Percentiles rank a stretch among this genome's conserved stretches.
Conservation (phyloP, 2,797 vertebrate species). For the Enteromius fasciolatus region DNA sequence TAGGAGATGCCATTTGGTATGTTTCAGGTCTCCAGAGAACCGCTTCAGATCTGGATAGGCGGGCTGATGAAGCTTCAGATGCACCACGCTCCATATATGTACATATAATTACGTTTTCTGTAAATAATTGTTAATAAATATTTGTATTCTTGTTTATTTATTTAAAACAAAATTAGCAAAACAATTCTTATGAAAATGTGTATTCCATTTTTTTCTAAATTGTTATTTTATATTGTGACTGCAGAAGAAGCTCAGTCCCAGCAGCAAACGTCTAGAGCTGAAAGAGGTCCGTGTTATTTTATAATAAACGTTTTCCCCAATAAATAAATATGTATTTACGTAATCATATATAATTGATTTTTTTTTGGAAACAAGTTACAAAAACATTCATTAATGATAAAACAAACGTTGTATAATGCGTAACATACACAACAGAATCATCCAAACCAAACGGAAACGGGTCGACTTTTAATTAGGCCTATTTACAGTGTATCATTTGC, state of each 20-base stretch:
- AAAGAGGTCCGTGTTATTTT: not conserved
- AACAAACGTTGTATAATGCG: not conserved
- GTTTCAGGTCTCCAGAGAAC: conserved; percentile 9
- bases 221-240: not conserved
- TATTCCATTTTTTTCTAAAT: not conserved
- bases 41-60: not conserved
- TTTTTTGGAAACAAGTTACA: not conserved
- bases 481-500: not conserved
- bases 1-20: conserved; percentile 66
- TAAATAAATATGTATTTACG: not conserved
- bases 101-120: not conserved
- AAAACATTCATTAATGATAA: not conserved
- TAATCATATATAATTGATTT: not conserved
- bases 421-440: not conserved
- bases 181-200: not conserved
- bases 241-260: not conserved
- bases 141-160: not conserved
- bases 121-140: not conserved
- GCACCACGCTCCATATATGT: not conserved
- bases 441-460: not conserved
- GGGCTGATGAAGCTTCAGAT: not conserved
- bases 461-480: not conserved
- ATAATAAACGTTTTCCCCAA: not conserved
- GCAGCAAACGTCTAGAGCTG: not conserved
- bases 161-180: not conserved